Base-by-base conservation (phyloP, 2,888 invertebrate species). In the Cabera pusaria region DNA sequence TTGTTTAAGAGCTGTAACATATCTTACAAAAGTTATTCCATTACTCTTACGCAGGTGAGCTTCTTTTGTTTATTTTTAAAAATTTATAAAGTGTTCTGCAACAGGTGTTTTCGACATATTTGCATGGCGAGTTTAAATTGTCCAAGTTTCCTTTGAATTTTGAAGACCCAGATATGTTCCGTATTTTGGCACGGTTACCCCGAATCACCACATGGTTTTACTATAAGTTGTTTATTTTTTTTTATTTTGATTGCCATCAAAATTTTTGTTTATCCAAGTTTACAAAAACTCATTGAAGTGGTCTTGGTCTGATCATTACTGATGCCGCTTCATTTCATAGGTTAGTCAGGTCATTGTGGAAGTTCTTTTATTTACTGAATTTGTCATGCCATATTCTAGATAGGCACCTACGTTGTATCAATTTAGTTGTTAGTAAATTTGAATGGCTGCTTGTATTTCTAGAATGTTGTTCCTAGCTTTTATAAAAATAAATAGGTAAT, bases 121-220 rank as follows among this genome's bases (percentile, higher is more conserved):
- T 24, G 5, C 10, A 5, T 8, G 27, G 33, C 21, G 14, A 31
- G 16, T 32, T 33, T 17, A 6, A 26, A 38, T 20, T 19, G 41
- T 27, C 18, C 21, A 37, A 11, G 20, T 31, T 31, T 32, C 28
- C 27, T 39, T 31, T 12, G 21, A 41, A 20, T 36, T 43, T 23
- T 7, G 18, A 45, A 20, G 24, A 33, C 12, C 24, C 38, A 14
- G 6, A 23, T 8, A 8, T 31, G 18, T 39, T 33, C 18, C 41
- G 44, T 41, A 18, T 37, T 39, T 47, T 44, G 25, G 45, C 28
- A 23, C 39, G 51, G 51, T 49, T 48, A 44, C 39, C 25, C 7
- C 14, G 19, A 20, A 44, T 10, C 14, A 44, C 51, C 53, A 41
- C 56, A 56, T 56, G 56, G 56, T 23, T 40, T 43, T 24, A 6